Base-by-base conservation (phyloP, 2,113 vertebrate species). In the Dipodomys spectabilis region DNA sequence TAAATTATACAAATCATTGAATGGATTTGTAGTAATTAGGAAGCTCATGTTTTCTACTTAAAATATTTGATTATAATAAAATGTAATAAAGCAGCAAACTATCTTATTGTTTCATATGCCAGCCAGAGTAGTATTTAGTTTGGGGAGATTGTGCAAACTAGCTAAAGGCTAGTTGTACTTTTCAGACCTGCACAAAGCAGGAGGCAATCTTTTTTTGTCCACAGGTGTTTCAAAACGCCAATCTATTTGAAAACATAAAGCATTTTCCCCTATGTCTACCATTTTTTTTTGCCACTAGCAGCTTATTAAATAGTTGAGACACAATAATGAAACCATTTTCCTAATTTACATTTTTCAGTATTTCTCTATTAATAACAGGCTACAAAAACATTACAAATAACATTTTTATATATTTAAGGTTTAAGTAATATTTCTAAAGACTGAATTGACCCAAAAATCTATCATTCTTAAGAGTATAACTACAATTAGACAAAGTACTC, bases 221-320 rank as follows among this genome's bases (percentile, higher is more conserved):
- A 0, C 1, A 67, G 30, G 22, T 53, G 65, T 74, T 82, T 88
- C 57, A 83, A 45, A 49, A 94, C 69, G 39, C 23, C 18, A 86
- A 45, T 77, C 45, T 39, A 69, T n/a, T 71, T 91, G 88, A 27
- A 90, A 85, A 95, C 89, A 82, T 75, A 93, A 95, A 95, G 7
- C 32, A 96, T 80, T n/a, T 85, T 81, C 28, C 80, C 39, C 62
- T 49, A 10, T 86, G 64, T 64, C 27, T 91, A 25, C 32, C 10
- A 92, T 35, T 84, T 86, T 94, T 90, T 90, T 90, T 90, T 92
- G 49, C 49, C 18, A 3, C 0, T 62, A 72, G 0, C n/a, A 79
- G 75, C 88, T 88, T 81, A 62, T 85, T 69, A 88, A n/a, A 15
- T 49, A 81, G 57, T 57, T 69, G 44, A 89, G 69, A 68, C 27